These are phyloP conservation scores for Tolmerus cingulatus DNA, from an alignment of 2,888 invertebrate genomes.

Conservation along the genomic window DNA sequence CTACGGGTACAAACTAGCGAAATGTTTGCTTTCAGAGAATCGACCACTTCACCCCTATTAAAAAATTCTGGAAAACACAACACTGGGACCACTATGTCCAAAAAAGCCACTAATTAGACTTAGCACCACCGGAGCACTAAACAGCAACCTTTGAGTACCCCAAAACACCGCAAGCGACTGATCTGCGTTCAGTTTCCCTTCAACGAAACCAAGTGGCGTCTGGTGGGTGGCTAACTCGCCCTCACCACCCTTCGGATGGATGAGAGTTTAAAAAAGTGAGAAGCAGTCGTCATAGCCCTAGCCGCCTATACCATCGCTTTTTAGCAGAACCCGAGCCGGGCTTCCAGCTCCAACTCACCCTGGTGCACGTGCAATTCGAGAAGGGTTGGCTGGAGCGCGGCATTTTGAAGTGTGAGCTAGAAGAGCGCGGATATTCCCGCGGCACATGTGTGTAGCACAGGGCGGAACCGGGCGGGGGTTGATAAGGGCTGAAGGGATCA, in stretches of 20 bases:
- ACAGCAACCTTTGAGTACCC: not conserved
- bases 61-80: not conserved
- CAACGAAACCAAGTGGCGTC: not conserved
- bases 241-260: not conserved
- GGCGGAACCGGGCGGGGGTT: not conserved
- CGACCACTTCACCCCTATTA: not conserved
- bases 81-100: not conserved
- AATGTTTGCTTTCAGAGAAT: not conserved
- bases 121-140: not conserved
- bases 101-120: not conserved
- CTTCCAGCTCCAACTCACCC: not conserved
- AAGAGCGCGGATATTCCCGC: not conserved
- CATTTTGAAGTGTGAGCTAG: slow-evolving; percentile 8
- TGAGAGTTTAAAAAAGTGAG: slow-evolving; percentile 2
- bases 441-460: not conserved
- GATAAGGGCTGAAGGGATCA: not conserved
- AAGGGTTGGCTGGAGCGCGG: slow-evolving; percentile 2
- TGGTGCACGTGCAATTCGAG: slow-evolving; percentile 5
- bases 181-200: slow-evolving; percentile 14
- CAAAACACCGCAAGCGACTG: slow-evolving; percentile 29
- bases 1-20: not conserved
- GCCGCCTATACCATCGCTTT: not conserved
- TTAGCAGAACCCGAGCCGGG: not conserved
- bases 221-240: not conserved
- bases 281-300: not conserved